These are phyloP conservation scores for Percopsis omiscomaycus DNA, from an alignment of 2,797 vertebrate species.

Conservation along the genomic window DNA sequence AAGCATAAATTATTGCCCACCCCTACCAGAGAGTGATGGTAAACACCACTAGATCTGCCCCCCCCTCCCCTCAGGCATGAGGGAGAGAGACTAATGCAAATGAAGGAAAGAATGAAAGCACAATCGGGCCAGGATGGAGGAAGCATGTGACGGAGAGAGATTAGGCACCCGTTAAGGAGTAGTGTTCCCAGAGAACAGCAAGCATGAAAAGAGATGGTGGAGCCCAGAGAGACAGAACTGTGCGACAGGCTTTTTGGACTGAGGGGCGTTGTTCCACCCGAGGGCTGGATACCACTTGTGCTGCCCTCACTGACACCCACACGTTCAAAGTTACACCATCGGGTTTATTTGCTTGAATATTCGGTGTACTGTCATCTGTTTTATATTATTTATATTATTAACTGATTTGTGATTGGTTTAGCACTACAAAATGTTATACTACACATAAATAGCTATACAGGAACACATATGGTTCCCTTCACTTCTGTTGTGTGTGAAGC, in stretches of 20 bases:
- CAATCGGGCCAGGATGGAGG: slow-evolving; percentile 1
- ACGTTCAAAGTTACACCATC: neutral
- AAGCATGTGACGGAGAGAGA: slow-evolving; percentile 46
- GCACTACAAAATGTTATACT: too few relatives aligned
- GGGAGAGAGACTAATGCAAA: slow-evolving; percentile 1
- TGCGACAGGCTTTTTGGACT: slow-evolving; percentile 64
- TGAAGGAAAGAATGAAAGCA: slow-evolving; percentile 10
- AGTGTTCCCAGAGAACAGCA: slow-evolving; percentile 18
- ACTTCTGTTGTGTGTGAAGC: too few relatives aligned
- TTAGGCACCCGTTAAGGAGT: slow-evolving; percentile 31
- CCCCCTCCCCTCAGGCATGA: neutral
- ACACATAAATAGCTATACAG: too few relatives aligned
- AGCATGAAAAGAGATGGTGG: slow-evolving; percentile 1
- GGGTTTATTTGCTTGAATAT: too few relatives aligned
- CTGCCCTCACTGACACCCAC: slow-evolving; percentile 21
- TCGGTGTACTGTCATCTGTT: neutral
- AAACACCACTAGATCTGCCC: too few relatives aligned
- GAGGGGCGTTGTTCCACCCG: too few relatives aligned
- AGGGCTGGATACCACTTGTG: slow-evolving; percentile 35
- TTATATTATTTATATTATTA: neutral
- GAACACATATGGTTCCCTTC: too few relatives aligned
- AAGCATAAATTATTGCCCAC: too few relatives aligned
- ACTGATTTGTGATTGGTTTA: neutral
- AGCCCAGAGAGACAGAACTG: slow-evolving; percentile 40
- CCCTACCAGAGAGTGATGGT: too few relatives aligned